A percentile compares a stretch with the other conserved stretches of the same genome.
phyloP scores from a whole-genome alignment of 2,888 invertebrate species.

The Tanypteryx hageni region DNA sequence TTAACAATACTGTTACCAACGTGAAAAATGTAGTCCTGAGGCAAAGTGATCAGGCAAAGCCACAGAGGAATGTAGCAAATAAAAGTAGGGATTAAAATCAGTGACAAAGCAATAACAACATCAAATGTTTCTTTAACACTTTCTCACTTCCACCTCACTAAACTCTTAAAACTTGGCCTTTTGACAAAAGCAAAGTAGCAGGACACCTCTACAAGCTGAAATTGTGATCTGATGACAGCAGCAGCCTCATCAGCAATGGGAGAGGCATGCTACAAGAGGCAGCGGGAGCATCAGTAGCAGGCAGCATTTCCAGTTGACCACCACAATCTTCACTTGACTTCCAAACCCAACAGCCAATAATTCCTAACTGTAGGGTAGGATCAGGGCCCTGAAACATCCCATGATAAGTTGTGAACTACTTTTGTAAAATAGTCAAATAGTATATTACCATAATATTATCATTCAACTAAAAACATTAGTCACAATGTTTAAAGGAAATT shows the following conservation, averaged over 20 bases:
- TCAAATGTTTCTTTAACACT: constrained; percentile 24
- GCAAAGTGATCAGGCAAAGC: constrained; percentile 24
- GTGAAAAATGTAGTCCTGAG: constrained; percentile 44
- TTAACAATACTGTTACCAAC: constrained; percentile 43
- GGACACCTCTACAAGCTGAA: constrained; percentile 21
- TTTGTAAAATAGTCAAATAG: background rate
- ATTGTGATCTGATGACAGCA: background rate
- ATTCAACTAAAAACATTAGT: too few relatives aligned
- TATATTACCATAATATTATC: too few relatives aligned
- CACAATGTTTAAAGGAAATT: too few relatives aligned
- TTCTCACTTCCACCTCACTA: constrained; percentile 41
- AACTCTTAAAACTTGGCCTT: constrained; percentile 39
- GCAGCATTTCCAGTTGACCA: constrained; percentile 34
- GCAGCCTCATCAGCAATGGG: background rate
- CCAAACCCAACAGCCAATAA: constrained; percentile 38
- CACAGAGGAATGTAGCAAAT: constrained; percentile 57
- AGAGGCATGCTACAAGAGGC: constrained; percentile 12
- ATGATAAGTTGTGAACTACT: background rate
- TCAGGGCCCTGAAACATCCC: constrained; percentile 27
- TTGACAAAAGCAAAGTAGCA: constrained; percentile 16
- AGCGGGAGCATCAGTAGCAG: constrained; percentile 6
- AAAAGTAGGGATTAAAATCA: constrained; percentile 6
- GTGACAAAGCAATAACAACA: constrained; percentile 24
- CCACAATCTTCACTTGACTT: constrained; percentile 56
- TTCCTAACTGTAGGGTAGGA: background rate